Base-by-base conservation (phyloP, 2,888 invertebrate genomes). In the Nomada goodeniana region DNA sequence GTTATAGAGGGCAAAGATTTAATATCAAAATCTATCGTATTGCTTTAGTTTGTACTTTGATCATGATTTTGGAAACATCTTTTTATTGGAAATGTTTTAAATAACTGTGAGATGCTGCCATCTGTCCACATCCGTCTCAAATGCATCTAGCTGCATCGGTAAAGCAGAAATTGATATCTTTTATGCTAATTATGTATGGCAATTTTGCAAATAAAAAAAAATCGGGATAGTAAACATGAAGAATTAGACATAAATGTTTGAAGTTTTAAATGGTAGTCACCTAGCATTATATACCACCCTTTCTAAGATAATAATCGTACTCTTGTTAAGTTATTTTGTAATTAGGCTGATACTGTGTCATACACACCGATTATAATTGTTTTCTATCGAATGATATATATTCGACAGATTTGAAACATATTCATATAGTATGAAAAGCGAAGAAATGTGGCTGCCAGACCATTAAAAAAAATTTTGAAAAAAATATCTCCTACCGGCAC, bases 51-150 rank as follows among this genome's bases (percentile, higher is more conserved):
- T 20, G 1, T 26, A 13, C 9, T 47, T 36, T 26, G 11, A 36
- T 36, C 36, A 36, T 36, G n/a, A 20, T 53, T 42, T 36, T 0
- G 0, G 23, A 26, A 29, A 29, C 60, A 44, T n/a, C 15, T 55
- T 26, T 55, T 73, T 26, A 50, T 61, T 42, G 5, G 0, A 50
- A 72, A 68, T 52, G 53, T 81, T 68, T 67, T 74, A 73, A 69
- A 79, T 63, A 61, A 67, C 75, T 69, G 87, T 83, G 73, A 86
- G 86, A 89, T 91, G 89, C 88, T 89, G 92, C 92, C 92, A 92
- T 90, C 92, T 92, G 86, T 80, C 72, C 67, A 65, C 71, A 52
- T 65, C 60, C 73, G 80, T 82, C 60, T 82, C 23, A 64, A 73
- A 68, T 57, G 65, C 65, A 52, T 23, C 44, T 75, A 72, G 83